phyloP scores from a whole-genome alignment of 2,113 vertebrate species.

The Ptilonorhynchus violaceus region DNA sequence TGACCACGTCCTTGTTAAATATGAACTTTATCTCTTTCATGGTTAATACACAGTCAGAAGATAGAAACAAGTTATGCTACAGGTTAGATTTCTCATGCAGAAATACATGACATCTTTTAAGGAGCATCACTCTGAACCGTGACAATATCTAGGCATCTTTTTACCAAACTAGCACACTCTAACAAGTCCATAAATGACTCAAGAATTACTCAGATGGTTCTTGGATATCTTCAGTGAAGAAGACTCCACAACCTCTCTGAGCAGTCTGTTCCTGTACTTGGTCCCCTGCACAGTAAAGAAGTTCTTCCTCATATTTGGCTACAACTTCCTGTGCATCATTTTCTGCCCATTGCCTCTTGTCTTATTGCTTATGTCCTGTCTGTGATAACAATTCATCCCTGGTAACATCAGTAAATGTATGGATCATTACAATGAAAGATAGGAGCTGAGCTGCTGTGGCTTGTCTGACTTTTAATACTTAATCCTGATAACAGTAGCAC shows the following conservation, averaged over 20 bases:
- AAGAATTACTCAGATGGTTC: neutral
- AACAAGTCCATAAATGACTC: neutral
- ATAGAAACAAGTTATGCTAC: neutral
- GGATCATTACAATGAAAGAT: neutral
- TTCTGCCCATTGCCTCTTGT: neutral
- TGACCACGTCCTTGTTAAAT: neutral
- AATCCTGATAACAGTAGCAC: neutral
- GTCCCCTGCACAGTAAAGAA: neutral
- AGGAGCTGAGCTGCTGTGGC: neutral
- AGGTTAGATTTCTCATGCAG: neutral
- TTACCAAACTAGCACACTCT: neutral
- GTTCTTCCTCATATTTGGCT: neutral
- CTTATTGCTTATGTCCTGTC: neutral
- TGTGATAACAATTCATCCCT: neutral
- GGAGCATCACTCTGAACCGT: neutral
- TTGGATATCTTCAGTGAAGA: neutral
- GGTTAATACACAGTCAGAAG: neutral
- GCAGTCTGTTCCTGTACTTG: neutral
- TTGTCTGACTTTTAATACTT: neutral
- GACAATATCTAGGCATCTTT: neutral
- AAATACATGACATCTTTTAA: neutral
- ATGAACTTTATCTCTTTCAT: neutral
- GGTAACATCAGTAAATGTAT: neutral
- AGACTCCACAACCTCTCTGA: neutral
- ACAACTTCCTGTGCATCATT: neutral